Evolutionary conservation across 37 sponge, comb jelly and placozoan species (phyloP).

Genomic region (Beroe forskalii): DNA sequence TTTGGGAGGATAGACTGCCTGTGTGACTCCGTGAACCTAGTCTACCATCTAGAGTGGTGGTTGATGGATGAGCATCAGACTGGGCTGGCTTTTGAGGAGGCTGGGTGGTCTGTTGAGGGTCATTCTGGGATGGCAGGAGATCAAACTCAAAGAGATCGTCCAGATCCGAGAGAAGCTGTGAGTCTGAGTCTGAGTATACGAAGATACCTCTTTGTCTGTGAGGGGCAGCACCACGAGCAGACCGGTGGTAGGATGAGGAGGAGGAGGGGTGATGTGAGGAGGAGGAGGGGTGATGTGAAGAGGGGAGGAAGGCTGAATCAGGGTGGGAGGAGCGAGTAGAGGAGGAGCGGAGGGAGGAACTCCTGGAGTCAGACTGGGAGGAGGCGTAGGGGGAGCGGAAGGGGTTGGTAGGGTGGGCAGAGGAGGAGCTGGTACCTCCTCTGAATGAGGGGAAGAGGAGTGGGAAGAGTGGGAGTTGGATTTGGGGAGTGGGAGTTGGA

Average conservation of each 20-base stretch:
- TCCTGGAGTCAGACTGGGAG: too few relatives aligned
- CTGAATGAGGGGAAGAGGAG: too few relatives aligned
- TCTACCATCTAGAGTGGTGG: not conserved
- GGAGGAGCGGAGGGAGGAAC: not conserved
- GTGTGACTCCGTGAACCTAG: too few relatives aligned
- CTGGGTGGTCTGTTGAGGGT: not conserved
- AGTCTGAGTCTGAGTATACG: conserved; percentile 28
- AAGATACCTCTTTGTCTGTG: not conserved
- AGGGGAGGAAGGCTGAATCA: not conserved
- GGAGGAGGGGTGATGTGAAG: not conserved
- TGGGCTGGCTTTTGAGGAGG: not conserved
- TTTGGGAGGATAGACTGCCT: not conserved
- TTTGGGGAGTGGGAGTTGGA: too few relatives aligned
- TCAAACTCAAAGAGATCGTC: not conserved
- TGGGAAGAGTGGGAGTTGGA: too few relatives aligned
- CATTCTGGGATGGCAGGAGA: not conserved
- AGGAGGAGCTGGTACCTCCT: too few relatives aligned
- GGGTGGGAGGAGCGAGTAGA: not conserved
- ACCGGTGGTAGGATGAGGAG: not conserved
- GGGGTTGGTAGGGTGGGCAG: too few relatives aligned
- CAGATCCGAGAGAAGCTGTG: not conserved
- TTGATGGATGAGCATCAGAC: too few relatives aligned
- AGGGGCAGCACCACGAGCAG: not conserved
- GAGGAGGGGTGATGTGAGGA: not conserved
- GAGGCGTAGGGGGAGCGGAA: not conserved